Percentiles rank a stretch among this genome's conserved stretches.
Conservation (phyloP, 2,888 invertebrate genomes). For the Drosophila sordidula region DNA sequence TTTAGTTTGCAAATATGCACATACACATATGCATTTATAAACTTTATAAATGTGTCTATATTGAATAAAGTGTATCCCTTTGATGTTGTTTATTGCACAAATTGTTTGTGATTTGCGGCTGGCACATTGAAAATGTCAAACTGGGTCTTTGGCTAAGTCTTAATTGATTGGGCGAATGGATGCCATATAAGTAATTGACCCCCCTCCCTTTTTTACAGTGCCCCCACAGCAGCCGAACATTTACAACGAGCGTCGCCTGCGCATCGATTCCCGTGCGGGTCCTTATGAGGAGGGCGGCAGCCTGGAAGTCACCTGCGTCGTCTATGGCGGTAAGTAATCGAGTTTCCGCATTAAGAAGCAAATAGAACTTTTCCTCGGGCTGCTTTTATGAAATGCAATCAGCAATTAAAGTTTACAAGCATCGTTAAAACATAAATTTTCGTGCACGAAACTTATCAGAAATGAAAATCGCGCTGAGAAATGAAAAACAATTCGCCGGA, state of each 20-base stretch:
- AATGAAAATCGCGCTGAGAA: slow-evolving; percentile 61
- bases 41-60: slow-evolving; percentile 10
- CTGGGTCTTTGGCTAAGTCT: slow-evolving; percentile 3
- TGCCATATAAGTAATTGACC: slow-evolving; percentile 15
- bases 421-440: slow-evolving; percentile 62
- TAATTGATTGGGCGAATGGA: slow-evolving; percentile 24
- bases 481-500: slow-evolving; percentile 29
- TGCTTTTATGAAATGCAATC: slow-evolving; percentile 36
- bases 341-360: slow-evolving; percentile 6
- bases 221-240: slow-evolving; percentile 90
- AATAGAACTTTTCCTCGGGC: slow-evolving; percentile 16
- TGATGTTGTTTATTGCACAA: slow-evolving; percentile 42
- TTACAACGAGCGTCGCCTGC: slow-evolving; percentile 88
- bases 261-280: slow-evolving; percentile 87
- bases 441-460: slow-evolving; percentile 61
- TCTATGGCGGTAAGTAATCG: slow-evolving; percentile 89
- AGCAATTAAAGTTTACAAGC: slow-evolving; percentile 64
- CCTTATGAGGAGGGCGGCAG: slow-evolving; percentile 90
- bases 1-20: slow-evolving; percentile 49
- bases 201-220: slow-evolving; percentile 85
- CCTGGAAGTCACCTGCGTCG: slow-evolving; percentile 90
- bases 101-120: slow-evolving; percentile 68
- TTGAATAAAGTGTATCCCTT: slow-evolving; percentile 26
- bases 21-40: slow-evolving; percentile 2
- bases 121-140: slow-evolving; percentile 18